Percentiles rank a stretch among this genome's conserved stretches.
Evolutionary conservation across 2,888 invertebrate genomes (phyloP).

Genomic region (Drosophila tanythrix): DNA sequence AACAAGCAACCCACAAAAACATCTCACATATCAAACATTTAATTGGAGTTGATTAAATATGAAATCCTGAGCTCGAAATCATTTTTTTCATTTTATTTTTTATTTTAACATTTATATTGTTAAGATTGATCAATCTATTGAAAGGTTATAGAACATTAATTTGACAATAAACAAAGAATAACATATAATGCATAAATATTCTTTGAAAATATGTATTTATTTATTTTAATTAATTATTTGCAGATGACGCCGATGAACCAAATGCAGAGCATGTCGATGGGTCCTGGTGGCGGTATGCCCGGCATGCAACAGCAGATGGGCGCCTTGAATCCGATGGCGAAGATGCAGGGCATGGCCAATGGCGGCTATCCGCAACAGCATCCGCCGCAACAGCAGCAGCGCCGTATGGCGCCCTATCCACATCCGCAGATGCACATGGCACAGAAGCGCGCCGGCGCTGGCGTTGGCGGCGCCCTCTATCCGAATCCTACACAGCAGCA

Average conservation of each 20-base stretch:
- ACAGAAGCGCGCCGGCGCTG: constrained; percentile 87
- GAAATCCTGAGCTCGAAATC: neutral
- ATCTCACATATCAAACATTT: constrained; percentile 1
- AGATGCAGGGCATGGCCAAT: constrained; percentile 86
- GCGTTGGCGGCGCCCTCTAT: constrained; percentile 80
- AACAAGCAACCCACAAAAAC: neutral
- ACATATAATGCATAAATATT: neutral
- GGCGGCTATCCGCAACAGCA: constrained; percentile 87
- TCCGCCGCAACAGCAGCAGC: constrained; percentile 81
- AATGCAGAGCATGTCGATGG: constrained; percentile 91
- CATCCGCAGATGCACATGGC: constrained; percentile 94
- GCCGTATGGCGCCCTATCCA: constrained; percentile 94
- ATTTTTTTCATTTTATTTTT: neutral
- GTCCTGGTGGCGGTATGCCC: constrained; percentile 83
- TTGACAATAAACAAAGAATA: neutral
- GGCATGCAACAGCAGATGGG: constrained; percentile 86
- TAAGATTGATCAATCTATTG: neutral
- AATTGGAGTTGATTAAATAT: neutral
- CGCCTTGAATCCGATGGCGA: constrained; percentile 89
- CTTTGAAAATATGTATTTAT: neutral
- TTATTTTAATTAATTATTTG: constrained; percentile 31
- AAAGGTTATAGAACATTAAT: neutral
- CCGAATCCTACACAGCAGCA: constrained; percentile 86
- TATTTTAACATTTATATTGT: neutral
- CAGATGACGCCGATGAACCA: constrained; percentile 91